phyloP scores from a whole-genome alignment of 2,113 vertebrate genomes.

The Tenebrosternarchus preto region DNA sequence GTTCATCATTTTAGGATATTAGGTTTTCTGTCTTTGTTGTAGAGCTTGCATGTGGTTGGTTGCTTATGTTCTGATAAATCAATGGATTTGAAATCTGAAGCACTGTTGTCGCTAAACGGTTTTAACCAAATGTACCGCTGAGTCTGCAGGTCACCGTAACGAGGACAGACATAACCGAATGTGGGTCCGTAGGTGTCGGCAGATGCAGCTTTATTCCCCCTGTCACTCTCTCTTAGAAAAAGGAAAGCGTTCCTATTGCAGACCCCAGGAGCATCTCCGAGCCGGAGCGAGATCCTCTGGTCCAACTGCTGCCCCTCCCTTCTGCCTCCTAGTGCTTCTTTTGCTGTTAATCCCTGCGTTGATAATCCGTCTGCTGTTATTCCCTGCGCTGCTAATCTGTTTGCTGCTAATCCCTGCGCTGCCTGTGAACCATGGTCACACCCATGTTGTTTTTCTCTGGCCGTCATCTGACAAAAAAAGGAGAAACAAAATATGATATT shows the following conservation, averaged over 20 bases:
- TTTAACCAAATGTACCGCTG: neutral
- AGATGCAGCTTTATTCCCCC: neutral
- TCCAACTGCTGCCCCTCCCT: constrained; percentile 19
- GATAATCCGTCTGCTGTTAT: constrained; percentile 82
- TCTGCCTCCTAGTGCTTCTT: constrained; percentile 78
- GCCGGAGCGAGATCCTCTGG: neutral
- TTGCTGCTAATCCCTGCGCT: constrained; percentile 84
- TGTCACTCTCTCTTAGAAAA: neutral
- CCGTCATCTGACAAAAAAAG: constrained; percentile 59
- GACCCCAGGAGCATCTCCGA: neutral
- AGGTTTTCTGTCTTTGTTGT: neutral
- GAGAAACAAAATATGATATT: neutral
- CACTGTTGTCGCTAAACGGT: neutral
- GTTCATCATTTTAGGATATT: neutral
- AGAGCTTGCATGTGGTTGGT: neutral
- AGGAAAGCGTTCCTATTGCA: neutral
- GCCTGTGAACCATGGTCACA: constrained; percentile 70
- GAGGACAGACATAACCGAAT: neutral
- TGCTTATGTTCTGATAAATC: neutral
- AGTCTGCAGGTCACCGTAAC: neutral
- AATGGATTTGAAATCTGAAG: neutral
- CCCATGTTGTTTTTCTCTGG: constrained; percentile 71
- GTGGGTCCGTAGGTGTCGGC: neutral
- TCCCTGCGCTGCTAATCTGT: constrained; percentile 80
- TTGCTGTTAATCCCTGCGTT: constrained; percentile 83